phyloP scores from a whole-genome alignment of 2,113 vertebrate species.

The Notothenia rossii region DNA sequence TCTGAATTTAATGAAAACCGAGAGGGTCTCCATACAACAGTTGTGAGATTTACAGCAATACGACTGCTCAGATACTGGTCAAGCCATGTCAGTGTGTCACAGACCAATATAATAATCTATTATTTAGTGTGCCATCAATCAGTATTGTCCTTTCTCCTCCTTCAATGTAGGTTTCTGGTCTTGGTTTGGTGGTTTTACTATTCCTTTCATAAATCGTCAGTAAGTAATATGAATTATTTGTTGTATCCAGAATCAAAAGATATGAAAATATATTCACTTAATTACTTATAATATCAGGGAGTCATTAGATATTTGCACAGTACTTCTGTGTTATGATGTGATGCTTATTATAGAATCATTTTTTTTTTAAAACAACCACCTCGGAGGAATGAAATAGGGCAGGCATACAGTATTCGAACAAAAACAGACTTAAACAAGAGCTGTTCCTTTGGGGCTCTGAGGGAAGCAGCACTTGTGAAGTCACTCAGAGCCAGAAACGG shows the following conservation, averaged over 20 bases:
- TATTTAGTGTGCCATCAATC: constrained; percentile 15
- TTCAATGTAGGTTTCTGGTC: background rate
- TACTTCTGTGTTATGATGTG: background rate
- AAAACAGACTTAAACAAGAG: background rate
- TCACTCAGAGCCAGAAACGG: background rate
- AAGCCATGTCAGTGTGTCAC: constrained; percentile 16
- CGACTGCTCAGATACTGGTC: background rate
- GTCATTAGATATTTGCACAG: background rate
- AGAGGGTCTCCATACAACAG: background rate
- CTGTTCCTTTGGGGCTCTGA: background rate
- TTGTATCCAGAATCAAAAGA: background rate
- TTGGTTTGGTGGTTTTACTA: background rate
- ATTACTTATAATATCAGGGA: background rate
- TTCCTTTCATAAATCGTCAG: background rate
- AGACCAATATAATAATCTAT: constrained; percentile 7
- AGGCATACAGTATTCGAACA: background rate
- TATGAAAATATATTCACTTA: background rate
- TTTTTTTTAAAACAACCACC: background rate
- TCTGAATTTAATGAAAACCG: no score
- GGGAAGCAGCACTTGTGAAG: background rate
- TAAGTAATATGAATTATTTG: background rate
- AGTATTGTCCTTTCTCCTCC: background rate
- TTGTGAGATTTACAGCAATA: background rate
- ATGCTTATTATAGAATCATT: background rate
- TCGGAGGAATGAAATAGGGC: background rate